A percentile compares a stretch with the other conserved stretches of the same genome.
Conservation (phyloP, 2,888 invertebrate species). For the Tromatobia lineatoria region DNA sequence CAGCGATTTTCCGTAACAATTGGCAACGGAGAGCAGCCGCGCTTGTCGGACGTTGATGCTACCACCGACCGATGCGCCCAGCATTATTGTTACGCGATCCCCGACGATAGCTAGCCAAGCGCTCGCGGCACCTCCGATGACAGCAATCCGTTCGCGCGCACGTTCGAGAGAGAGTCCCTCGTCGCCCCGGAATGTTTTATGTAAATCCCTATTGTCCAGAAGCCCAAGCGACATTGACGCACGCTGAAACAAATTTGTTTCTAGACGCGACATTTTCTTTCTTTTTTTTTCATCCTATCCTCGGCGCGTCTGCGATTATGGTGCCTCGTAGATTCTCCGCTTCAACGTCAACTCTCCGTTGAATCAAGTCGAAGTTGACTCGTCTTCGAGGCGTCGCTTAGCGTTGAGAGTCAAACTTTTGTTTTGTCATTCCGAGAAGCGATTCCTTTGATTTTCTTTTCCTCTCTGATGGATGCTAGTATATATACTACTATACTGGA, state of each 20-base stretch:
- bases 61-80: constrained; percentile 7
- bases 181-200: constrained; percentile 79
- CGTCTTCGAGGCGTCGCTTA: constrained; percentile 50
- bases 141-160: constrained; percentile 66
- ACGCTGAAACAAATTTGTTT: constrained; percentile 64
- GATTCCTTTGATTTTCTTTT: constrained; percentile 69
- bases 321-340: constrained; percentile 16
- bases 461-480: constrained; percentile 47
- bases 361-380: constrained; percentile 29
- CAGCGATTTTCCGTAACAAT: constrained; percentile 27
- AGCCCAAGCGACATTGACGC: constrained; percentile 74
- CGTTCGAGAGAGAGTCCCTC: constrained; percentile 15
- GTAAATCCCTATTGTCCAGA: constrained; percentile 79
- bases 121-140: constrained; percentile 72
- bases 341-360: constrained; percentile 28
- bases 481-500: constrained; percentile 16
- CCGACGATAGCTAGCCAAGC: constrained; percentile 51
- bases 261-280: constrained; percentile 21
- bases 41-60: background rate
- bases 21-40: background rate
- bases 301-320: constrained; percentile 9
- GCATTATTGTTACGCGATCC: constrained; percentile 74
- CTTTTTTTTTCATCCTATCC: background rate
- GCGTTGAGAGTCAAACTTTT: constrained; percentile 53
- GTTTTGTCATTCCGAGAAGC: constrained; percentile 79